Conservation (phyloP, 2,888 invertebrate genomes). For the Chaetogeoica ovagalla region DNA sequence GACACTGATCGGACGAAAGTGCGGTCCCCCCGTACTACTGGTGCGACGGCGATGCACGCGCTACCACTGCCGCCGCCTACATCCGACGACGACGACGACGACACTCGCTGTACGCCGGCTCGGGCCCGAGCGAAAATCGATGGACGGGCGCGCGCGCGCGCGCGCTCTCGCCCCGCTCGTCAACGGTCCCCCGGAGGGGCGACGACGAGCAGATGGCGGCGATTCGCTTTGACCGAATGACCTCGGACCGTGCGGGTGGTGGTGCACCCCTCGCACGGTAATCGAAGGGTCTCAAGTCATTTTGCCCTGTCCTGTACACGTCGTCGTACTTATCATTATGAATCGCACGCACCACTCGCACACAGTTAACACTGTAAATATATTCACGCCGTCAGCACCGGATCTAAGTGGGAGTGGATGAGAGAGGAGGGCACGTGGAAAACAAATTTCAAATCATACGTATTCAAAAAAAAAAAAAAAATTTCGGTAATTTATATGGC, state of each 20-base stretch:
- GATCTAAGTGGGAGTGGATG: no score
- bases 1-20: neutral
- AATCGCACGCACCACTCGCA: no score
- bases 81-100: neutral
- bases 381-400: no score
- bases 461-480: no score
- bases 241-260: slow-evolving; percentile 6
- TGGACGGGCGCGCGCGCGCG: slow-evolving; percentile 8
- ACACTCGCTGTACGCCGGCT: neutral
- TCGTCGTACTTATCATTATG: no score
- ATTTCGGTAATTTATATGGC: no score
- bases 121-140: slow-evolving; percentile 26
- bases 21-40: slow-evolving; percentile 11
- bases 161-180: neutral
- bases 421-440: no score
- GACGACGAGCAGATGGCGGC: slow-evolving; percentile 40
- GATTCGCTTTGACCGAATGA: slow-evolving; percentile 43
- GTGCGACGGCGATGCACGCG: slow-evolving; percentile 22
- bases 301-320: no score
- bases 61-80: slow-evolving; percentile 2
- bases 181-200: neutral
- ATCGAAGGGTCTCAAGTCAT: no score
- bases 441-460: no score
- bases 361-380: no score
- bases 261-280: no score